Evolutionary conservation across 2,888 invertebrate species (phyloP).

Genomic region (Drosophila anomalata): DNA sequence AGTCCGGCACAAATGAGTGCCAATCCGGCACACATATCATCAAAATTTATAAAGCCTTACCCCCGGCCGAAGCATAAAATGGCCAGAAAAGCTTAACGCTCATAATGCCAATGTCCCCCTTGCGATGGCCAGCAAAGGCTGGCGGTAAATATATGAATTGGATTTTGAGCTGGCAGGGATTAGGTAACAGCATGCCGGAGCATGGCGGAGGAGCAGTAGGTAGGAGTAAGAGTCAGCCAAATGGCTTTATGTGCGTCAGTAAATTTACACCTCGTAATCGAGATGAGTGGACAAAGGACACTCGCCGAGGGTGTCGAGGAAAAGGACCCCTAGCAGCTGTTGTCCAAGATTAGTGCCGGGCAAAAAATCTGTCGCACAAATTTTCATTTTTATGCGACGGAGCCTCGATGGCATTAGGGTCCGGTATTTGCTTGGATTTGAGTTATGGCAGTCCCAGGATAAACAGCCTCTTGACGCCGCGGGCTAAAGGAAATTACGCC

Average conservation of each 20-base stretch:
- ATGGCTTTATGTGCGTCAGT: conserved; percentile 78
- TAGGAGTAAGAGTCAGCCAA: conserved; percentile 46
- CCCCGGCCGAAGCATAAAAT: conserved; percentile 35
- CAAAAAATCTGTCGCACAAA: conserved; percentile 70
- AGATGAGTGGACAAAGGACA: conserved; percentile 59
- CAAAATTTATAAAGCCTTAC: conserved; percentile 65
- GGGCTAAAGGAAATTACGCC: conserved; percentile 58
- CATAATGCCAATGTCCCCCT: conserved; percentile 56
- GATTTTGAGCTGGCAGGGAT: conserved; percentile 71
- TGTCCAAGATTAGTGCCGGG: conserved; percentile 66
- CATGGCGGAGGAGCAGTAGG: background rate
- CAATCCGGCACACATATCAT: conserved; percentile 54
- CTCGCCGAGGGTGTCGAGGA: conserved; percentile 17
- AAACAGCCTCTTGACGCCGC: conserved; percentile 24
- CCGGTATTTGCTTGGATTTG: conserved; percentile 59
- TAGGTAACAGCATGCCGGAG: conserved; percentile 37
- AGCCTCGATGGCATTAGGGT: conserved; percentile 54
- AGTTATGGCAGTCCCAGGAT: conserved; percentile 52
- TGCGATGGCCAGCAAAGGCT: conserved; percentile 44
- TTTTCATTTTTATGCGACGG: conserved; percentile 70
- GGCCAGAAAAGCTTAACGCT: conserved; percentile 49
- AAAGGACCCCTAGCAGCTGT: conserved; percentile 59
- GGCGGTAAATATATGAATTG: conserved; percentile 77
- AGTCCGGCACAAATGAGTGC: conserved; percentile 42
- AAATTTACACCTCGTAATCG: conserved; percentile 81